Base-by-base conservation (phyloP, 2,797 vertebrate genomes). In the Scolopax rusticola region DNA sequence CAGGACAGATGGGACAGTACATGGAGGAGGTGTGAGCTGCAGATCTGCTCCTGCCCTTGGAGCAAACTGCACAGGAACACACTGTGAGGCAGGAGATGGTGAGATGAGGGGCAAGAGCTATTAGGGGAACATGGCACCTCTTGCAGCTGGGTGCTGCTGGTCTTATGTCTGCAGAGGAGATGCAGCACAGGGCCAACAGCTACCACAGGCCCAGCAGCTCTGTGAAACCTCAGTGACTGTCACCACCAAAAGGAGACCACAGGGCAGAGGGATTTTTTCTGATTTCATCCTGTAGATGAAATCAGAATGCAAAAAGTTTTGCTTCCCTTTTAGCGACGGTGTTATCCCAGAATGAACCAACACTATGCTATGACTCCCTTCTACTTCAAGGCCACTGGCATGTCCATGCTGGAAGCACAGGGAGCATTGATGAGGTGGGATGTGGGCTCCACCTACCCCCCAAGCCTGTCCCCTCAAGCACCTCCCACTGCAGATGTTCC, bases 331-430 rank as follows among this genome's bases (percentile, higher is more conserved):
- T 11, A 84, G 53, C 13, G 28, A 56, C 21, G 28, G 21, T 6
- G 2, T 27, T 71, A 28, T 27, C 30, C 50, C 54, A 41, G 69
- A 63, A 51, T 8, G 33, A 83, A 86, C 32, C 4, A 3, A 43
- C n/a, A 18, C 45, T 12, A 4, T 27, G 18, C 33, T 73, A n/a
- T 7, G 47, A 87, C 38, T 67, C 0, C 0, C 23, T 84, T 50
- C 28, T 51, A 41, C 8, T 25, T 61, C 2, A 4, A 30, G n/a
- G 50, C 50, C 6, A 3, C 28, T 51, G 77, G 23, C 60, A 60
- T 0, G 2, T 63, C 21, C 0, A 0, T 11, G 14, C 61, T 64
- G 61, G 18, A 56, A 87, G 79, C 3, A 1, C 64, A 67, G 47
- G 63, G 64, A 85, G 59, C 54, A 61, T 38, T 8, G 1, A 56